phyloP scores from a whole-genome alignment of 1,140 invertebrate species.

The Drosophila elegans region DNA sequence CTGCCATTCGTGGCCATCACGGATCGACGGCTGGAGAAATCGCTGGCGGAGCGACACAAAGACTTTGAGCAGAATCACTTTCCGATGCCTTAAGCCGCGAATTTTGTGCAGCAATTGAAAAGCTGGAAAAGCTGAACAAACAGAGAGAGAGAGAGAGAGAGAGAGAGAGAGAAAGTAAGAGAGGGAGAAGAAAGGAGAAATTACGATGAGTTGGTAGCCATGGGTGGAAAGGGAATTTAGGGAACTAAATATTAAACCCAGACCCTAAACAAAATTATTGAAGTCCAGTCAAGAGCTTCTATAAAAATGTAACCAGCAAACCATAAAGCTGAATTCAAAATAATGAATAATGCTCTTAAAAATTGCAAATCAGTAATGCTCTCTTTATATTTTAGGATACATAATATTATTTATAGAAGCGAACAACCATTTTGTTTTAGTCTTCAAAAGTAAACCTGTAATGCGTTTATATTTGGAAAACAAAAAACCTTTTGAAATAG shows the following conservation, averaged over 20 bases:
- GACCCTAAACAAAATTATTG: no score
- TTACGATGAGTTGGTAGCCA: conserved; percentile 7
- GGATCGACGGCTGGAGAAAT: conserved; percentile 73
- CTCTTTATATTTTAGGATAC: no score
- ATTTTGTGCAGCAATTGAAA: conserved; percentile 11
- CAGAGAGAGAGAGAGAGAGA: neutral
- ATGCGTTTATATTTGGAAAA: no score
- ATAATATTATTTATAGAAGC: no score
- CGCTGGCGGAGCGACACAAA: conserved; percentile 67
- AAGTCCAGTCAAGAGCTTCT: neutral
- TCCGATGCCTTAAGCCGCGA: conserved; percentile 78
- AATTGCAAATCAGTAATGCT: no score
- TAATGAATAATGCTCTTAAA: no score
- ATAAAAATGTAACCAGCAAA: no score
- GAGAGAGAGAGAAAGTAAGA: no score
- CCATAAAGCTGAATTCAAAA: neutral
- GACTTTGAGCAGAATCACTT: conserved; percentile 83
- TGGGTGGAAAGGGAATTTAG: neutral
- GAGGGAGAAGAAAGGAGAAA: neutral
- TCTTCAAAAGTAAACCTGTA: no score
- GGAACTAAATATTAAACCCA: neutral
- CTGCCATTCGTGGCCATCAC: conserved; percentile 82
- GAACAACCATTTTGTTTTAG: no score
- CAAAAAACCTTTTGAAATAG: no score
- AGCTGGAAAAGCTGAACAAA: neutral